Base-by-base conservation (phyloP, 2,113 vertebrate species). In the Pelobates fuscus region DNA sequence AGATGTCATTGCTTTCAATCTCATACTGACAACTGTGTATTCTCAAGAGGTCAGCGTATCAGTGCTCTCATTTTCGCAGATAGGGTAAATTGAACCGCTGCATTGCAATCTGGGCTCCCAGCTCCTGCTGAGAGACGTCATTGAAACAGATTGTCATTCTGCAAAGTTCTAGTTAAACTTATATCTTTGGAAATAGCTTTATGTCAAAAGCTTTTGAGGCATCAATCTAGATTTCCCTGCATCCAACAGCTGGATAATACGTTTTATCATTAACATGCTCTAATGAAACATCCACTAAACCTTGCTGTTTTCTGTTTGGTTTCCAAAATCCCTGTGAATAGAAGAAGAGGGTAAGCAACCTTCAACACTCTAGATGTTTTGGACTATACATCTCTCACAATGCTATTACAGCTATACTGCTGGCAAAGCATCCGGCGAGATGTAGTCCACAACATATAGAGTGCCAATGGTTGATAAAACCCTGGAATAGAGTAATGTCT, bases 201-300 rank as follows among this genome's bases (percentile, higher is more conserved):
- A 77, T 77, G 65, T 57, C 54, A 69, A 49, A 77, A 68, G 70
- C 78, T 85, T 86, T 81, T 21, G 20, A 68, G 81, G 81, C 69
- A 78, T 77, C 79, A 81, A 60, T 85, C 79, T 83, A 67, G 63
- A 18, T 77, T 85, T 88, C 77, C 72, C 77, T 82, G 44, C 77
- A 85, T 82, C 76, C 93, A 92, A 89, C 90, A 91, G 88, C 55
- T 82, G 84, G 79, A 85, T 94, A 94, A 91, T 91, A 88, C 18
- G 7, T 87, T 91, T 91, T 91, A 89, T 88, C 86, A 87, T 89
- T 91, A 89, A 83, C 82, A 60, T 77, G 25, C 26, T 86, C 85
- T 67, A 77, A 69, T 6, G 32, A 37, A 37, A 37, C 32, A 37
- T 37, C 32, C 10, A 37, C 32, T n/a, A n/a, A n/a, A n/a, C n/a